Evolutionary conservation across 2,113 vertebrate genomes (phyloP).

Genomic region (Periophthalmus modestus): DNA sequence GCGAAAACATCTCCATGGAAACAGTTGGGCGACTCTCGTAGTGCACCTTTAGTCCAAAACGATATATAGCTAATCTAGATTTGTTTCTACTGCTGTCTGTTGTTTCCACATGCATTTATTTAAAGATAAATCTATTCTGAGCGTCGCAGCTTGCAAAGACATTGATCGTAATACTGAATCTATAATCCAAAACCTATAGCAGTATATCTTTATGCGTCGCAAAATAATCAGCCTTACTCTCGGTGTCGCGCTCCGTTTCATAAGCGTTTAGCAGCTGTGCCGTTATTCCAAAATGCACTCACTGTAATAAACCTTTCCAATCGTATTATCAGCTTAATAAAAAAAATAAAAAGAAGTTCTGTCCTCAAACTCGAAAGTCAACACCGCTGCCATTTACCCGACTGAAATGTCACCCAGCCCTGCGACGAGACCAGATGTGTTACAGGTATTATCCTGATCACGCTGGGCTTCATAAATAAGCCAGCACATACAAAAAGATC

Average conservation of each 20-base stretch:
- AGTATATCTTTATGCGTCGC: conserved; percentile 4
- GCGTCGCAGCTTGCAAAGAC: too few relatives aligned
- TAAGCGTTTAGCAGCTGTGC: conserved; percentile 12
- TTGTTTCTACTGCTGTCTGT: too few relatives aligned
- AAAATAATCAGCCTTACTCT: conserved; percentile 5
- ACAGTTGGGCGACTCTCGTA: too few relatives aligned
- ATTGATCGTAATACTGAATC: too few relatives aligned
- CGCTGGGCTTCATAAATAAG: background rate
- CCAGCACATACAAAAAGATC: background rate
- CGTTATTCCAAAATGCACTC: conserved; percentile 27
- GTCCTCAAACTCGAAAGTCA: conserved; percentile 10
- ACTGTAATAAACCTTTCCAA: conserved; percentile 40
- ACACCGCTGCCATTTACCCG: background rate
- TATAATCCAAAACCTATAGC: background rate
- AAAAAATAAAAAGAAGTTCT: conserved; percentile 15
- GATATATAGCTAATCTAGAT: too few relatives aligned
- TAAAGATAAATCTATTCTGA: too few relatives aligned
- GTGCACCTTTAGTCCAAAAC: too few relatives aligned
- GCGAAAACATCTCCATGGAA: too few relatives aligned
- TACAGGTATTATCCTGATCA: background rate
- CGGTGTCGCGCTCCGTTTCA: conserved; percentile 8
- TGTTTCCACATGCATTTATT: too few relatives aligned
- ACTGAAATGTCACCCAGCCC: background rate
- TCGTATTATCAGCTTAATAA: conserved; percentile 22
- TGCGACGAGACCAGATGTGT: background rate